These are phyloP conservation scores for Microcebus ravelobensis DNA, from an alignment of 2,113 vertebrate species.

Conservation along the genomic window DNA sequence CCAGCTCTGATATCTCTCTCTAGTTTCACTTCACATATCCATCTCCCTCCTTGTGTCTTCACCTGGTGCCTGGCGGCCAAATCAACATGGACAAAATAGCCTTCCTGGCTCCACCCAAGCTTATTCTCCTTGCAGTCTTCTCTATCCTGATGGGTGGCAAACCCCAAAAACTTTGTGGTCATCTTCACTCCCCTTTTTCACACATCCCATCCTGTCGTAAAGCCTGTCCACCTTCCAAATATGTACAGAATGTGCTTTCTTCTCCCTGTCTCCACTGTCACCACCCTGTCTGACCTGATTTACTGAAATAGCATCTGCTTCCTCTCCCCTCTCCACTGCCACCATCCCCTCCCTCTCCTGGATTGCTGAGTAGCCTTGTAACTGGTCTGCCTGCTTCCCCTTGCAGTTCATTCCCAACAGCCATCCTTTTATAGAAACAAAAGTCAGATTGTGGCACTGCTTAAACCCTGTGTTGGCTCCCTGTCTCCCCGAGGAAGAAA, in stretches of 20 bases:
- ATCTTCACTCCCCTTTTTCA: not conserved
- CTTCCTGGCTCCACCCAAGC: not conserved
- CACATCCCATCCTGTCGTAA: not conserved
- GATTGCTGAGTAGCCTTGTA: not conserved
- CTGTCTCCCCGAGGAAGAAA: not conserved
- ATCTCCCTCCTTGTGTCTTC: fast-evolving
- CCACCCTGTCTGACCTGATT: not conserved
- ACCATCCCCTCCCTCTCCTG: not conserved
- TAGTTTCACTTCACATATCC: not conserved
- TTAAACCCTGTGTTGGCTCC: not conserved
- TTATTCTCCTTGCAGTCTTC: not conserved
- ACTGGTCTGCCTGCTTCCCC: not conserved
- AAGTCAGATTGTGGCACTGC: not conserved
- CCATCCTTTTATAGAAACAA: not conserved
- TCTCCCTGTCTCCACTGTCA: not conserved
- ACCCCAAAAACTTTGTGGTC: not conserved
- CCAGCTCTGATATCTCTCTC: not conserved
- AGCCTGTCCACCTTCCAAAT: not conserved
- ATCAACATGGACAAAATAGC: not conserved
- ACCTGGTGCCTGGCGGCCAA: not conserved
- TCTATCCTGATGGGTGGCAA: not conserved
- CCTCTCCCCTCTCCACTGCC: not conserved
- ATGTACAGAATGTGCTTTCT: not conserved
- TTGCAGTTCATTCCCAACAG: not conserved
- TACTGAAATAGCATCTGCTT: not conserved